A percentile compares a stretch with the other conserved stretches of the same genome.
phyloP scores from a whole-genome alignment of 64 coral and sea anemone genomes.

The Exaiptasia diaphana region DNA sequence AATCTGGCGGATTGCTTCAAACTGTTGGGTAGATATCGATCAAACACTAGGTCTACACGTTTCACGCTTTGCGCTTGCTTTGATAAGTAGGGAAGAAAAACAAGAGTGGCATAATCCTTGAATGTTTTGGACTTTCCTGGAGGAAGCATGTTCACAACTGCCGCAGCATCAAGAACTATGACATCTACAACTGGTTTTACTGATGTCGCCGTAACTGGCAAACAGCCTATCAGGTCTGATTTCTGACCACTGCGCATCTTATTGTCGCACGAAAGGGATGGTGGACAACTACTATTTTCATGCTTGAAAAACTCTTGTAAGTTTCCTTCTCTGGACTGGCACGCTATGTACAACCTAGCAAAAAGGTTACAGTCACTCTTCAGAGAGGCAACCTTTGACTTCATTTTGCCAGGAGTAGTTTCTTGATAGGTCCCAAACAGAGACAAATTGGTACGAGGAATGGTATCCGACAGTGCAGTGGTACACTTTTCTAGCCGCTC shows the following conservation, averaged over 20 bases:
- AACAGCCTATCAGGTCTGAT: conserved; percentile 19
- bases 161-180: conserved; percentile 35
- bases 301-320: conserved; percentile 1
- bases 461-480: conserved; percentile 20
- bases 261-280: neutral
- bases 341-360: conserved; percentile 18
- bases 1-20: conserved; percentile 30
- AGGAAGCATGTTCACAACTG: conserved; percentile 40
- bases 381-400: conserved; percentile 12
- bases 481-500: conserved; percentile 3
- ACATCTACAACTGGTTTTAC: conserved; percentile 1
- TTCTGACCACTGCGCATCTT: conserved; percentile 23
- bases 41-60: conserved; percentile 56
- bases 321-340: conserved; percentile 11
- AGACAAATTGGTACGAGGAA: conserved; percentile 25
- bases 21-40: conserved; percentile 34
- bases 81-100: conserved; percentile 39
- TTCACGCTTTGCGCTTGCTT: conserved; percentile 17
- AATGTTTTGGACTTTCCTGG: conserved; percentile 34
- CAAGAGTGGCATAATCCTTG: conserved; percentile 17
- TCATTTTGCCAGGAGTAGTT: neutral
- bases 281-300: conserved; percentile 37
- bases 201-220: neutral
- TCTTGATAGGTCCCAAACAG: neutral
- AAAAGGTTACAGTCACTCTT: conserved; percentile 35